Conservation (phyloP, 1,140 invertebrate species). For the Ceratina japonica region DNA sequence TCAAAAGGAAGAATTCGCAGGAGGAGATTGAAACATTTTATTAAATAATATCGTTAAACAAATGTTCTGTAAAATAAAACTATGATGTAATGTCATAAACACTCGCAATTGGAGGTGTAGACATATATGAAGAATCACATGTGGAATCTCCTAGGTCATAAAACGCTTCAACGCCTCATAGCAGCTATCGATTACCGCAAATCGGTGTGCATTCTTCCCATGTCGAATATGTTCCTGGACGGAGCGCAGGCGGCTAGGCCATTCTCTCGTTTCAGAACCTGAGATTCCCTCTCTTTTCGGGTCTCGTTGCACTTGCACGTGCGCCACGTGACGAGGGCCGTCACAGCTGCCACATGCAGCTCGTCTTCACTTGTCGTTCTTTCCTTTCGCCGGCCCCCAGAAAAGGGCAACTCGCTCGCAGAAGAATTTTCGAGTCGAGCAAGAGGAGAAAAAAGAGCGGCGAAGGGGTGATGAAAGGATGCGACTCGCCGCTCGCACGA, state of each 20-base stretch:
- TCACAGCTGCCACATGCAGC: constrained; percentile 67
- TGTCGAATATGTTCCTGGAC: neutral
- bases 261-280: constrained; percentile 39
- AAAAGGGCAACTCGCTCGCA: constrained; percentile 1
- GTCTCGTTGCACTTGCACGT: constrained; percentile 58
- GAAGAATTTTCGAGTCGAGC: constrained; percentile 23
- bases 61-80: too few relatives aligned
- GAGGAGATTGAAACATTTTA: too few relatives aligned
- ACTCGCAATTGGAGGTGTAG: too few relatives aligned
- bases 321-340: constrained; percentile 55
- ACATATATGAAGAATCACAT: too few relatives aligned
- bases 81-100: too few relatives aligned
- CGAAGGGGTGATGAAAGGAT: constrained; percentile 59
- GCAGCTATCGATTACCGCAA: neutral
- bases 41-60: too few relatives aligned
- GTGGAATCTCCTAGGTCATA: too few relatives aligned
- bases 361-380: constrained; percentile 1
- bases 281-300: constrained; percentile 31
- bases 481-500: constrained; percentile 57
- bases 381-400: neutral
- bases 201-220: neutral
- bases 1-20: too few relatives aligned
- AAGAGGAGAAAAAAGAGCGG: constrained; percentile 40
- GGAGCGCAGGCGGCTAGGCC: neutral
- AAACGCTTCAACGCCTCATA: neutral